Evolutionary conservation across 1,140 invertebrate species (phyloP).

Genomic region (Drosophila lini): DNA sequence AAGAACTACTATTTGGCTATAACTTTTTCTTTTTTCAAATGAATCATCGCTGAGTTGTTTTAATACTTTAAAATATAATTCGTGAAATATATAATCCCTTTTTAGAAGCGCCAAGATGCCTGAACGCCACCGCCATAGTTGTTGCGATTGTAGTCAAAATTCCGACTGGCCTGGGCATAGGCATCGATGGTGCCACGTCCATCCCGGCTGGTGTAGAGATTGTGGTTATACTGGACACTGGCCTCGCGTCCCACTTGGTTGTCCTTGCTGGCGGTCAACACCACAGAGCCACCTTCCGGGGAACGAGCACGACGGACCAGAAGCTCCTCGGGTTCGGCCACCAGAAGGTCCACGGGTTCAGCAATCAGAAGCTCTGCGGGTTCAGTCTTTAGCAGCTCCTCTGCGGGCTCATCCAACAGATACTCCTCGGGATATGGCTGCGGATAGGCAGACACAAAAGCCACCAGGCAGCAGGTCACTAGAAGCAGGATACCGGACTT

Average conservation of each 20-base stretch:
- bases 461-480: conserved; percentile 30
- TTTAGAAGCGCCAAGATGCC: conserved; percentile 59
- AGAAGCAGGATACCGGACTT: conserved; percentile 35
- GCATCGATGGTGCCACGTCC: conserved; percentile 71
- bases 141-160: conserved; percentile 68
- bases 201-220: conserved; percentile 61
- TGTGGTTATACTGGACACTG: conserved; percentile 66
- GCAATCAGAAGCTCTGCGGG: background rate
- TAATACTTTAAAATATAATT: conserved; percentile 11
- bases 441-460: conserved; percentile 17
- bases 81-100: background rate
- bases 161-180: conserved; percentile 69
- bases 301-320: conserved; percentile 44
- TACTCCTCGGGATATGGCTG: conserved; percentile 14
- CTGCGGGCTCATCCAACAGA: background rate
- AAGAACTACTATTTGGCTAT: background rate
- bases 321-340: background rate
- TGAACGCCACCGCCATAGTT: conserved; percentile 55
- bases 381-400: background rate
- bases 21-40: conserved; percentile 14
- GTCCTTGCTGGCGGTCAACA: conserved; percentile 46
- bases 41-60: conserved; percentile 7
- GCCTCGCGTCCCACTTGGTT: conserved; percentile 52
- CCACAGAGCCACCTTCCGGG: conserved; percentile 55
- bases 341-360: background rate